phyloP scores from a whole-genome alignment of 2,113 vertebrate genomes.

The Nansenia antarctica region DNA sequence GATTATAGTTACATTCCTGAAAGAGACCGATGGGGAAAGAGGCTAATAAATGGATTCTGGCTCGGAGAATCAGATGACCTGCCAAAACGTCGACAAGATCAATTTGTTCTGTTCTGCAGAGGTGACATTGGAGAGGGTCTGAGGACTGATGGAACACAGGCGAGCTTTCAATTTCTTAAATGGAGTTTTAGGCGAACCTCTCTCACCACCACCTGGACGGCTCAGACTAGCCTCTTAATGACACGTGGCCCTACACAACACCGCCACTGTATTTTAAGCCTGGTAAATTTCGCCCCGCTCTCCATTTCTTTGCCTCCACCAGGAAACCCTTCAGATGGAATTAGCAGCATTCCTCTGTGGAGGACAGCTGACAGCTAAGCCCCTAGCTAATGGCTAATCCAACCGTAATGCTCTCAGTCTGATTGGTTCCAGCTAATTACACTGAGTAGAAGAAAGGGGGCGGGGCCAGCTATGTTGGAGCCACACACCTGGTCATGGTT shows the following conservation, averaged over 20 bases:
- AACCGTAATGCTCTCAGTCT: constrained; percentile 43
- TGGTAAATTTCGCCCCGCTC: background rate
- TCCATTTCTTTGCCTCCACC: background rate
- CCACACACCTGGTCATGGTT: background rate
- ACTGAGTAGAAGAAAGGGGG: background rate
- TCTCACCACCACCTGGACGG: background rate
- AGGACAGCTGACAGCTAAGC: constrained; percentile 60
- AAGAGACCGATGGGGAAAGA: constrained; percentile 13
- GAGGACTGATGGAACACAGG: constrained; percentile 16
- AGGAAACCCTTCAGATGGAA: constrained; percentile 22
- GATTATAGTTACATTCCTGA: constrained; percentile 24
- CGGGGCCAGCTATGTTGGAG: background rate
- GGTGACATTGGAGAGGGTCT: constrained; percentile 15
- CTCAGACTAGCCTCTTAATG: background rate
- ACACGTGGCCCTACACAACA: background rate
- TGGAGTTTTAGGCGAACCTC: constrained; percentile 33
- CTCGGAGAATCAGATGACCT: constrained; percentile 48
- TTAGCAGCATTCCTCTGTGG: constrained; percentile 48
- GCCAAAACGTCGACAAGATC: constrained; percentile 53
- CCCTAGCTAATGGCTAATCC: constrained; percentile 62
- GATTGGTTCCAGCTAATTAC: constrained; percentile 64
- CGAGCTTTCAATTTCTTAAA: constrained; percentile 45
- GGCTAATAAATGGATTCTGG: constrained; percentile 46
- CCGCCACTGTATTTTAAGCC: background rate
- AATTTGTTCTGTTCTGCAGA: constrained; percentile 49